Conservation (phyloP, 1,140 invertebrate genomes). For the Formica exsecta region DNA sequence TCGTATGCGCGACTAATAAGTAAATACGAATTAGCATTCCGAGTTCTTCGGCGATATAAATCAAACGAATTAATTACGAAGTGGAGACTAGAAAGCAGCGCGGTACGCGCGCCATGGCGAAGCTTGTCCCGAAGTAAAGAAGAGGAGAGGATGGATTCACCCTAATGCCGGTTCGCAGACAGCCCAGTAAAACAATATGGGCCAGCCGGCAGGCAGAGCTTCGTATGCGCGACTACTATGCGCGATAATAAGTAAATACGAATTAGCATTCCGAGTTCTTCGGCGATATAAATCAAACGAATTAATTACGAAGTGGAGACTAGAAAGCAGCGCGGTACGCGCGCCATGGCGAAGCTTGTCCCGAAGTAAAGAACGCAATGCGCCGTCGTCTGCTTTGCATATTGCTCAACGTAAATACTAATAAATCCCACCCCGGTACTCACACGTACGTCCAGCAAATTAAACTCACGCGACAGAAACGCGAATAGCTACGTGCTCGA, state of each 20-base stretch:
- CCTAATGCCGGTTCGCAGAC: no score
- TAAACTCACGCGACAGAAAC: conserved; percentile 38
- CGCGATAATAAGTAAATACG: no score
- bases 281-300: conserved; percentile 82
- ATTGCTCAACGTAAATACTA: conserved; percentile 79
- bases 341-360: conserved; percentile 26
- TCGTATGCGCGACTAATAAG: conserved; percentile 80
- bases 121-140: conserved; percentile 69
- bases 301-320: conserved; percentile 76
- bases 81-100: conserved; percentile 15
- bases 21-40: conserved; percentile 83
- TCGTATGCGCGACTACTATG: no score
- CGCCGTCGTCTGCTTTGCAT: conserved; percentile 74
- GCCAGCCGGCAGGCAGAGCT: no score
- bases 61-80: conserved; percentile 82
- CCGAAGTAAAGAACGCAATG: conserved; percentile 70
- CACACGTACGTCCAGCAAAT: conserved; percentile 60
- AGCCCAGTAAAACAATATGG: no score
- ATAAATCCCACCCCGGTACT: conserved; percentile 72
- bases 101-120: conserved; percentile 27
- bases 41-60: conserved; percentile 80
- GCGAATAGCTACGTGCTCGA: conserved; percentile 43
- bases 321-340: conserved; percentile 22
- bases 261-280: conserved; percentile 82
- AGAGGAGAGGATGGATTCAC: no score